phyloP scores from a whole-genome alignment of 2,888 invertebrate genomes.

The Unio delphinus region DNA sequence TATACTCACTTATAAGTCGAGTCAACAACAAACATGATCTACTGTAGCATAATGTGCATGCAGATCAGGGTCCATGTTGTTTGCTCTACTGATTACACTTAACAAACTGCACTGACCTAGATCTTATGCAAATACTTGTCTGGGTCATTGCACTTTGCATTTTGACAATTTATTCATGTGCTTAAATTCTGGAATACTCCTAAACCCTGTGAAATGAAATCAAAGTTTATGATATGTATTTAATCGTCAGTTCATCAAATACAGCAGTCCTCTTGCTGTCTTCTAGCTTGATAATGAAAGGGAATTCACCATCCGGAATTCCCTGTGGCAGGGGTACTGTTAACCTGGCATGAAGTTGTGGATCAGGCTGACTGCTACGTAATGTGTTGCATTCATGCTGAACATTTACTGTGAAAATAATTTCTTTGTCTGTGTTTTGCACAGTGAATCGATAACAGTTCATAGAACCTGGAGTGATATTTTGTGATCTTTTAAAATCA shows the following conservation, averaged over 20 bases:
- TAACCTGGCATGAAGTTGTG: slow-evolving; percentile 39
- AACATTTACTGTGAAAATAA: slow-evolving; percentile 50
- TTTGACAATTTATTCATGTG: no score
- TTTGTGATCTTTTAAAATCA: slow-evolving; percentile 38
- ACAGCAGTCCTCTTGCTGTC: slow-evolving; percentile 58
- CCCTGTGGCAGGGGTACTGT: slow-evolving; percentile 36
- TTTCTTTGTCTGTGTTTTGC: slow-evolving; percentile 43
- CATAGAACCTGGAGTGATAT: slow-evolving; percentile 53
- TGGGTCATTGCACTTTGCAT: no score
- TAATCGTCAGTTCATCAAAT: slow-evolving; percentile 59
- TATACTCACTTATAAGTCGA: no score
- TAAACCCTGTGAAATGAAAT: no score
- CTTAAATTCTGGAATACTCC: no score
- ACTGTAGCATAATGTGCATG: no score
- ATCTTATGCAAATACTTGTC: no score
- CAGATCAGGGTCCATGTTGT: no score
- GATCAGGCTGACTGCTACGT: slow-evolving; percentile 46
- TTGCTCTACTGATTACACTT: no score
- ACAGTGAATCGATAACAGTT: slow-evolving; percentile 59
- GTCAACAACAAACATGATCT: no score
- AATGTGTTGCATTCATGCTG: slow-evolving; percentile 58
- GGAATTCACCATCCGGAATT: slow-evolving; percentile 47
- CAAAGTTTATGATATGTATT: slow-evolving; percentile 23
- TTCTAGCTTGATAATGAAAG: slow-evolving; percentile 59
- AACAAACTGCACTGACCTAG: no score